Evolutionary conservation across 2,113 vertebrate species (phyloP).

Genomic region (Petrocephalus zakoni): DNA sequence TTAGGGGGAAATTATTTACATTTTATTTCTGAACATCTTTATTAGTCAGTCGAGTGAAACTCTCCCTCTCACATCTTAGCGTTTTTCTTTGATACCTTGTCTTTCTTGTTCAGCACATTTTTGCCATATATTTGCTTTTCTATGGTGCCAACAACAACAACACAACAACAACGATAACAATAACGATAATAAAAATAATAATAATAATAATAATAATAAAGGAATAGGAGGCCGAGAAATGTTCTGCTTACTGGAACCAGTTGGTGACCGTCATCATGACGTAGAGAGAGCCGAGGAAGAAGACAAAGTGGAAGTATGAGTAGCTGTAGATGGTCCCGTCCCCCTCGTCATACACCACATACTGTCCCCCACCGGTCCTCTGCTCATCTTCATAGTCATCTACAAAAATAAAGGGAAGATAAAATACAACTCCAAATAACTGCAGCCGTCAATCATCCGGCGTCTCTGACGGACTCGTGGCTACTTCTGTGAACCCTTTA

Average conservation of each 20-base stretch:
- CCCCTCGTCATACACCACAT: conserved; percentile 81
- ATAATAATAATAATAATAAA: background rate
- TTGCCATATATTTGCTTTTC: background rate
- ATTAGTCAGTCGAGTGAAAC: background rate
- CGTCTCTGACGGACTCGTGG: too few relatives aligned
- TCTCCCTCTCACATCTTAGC: background rate
- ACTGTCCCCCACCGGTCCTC: conserved; percentile 63
- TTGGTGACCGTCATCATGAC: conserved; percentile 98
- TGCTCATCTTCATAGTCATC: conserved; percentile 64
- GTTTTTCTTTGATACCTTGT: background rate
- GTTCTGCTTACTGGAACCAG: conserved; percentile 90
- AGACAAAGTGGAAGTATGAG: conserved; percentile 88
- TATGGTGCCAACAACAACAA: background rate
- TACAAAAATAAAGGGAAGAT: conserved; percentile 54
- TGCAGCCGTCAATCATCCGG: background rate
- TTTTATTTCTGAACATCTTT: too few relatives aligned
- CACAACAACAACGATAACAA: background rate
- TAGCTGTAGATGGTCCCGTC: conserved; percentile 82
- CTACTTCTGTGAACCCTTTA: background rate
- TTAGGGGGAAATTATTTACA: too few relatives aligned
- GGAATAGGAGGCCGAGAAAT: background rate
- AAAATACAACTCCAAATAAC: background rate
- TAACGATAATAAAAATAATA: too few relatives aligned
- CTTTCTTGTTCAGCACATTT: background rate
- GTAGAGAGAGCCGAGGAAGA: conserved; percentile 91